Conservation (phyloP, 1,140 invertebrate species). For the Ladona fulva region DNA sequence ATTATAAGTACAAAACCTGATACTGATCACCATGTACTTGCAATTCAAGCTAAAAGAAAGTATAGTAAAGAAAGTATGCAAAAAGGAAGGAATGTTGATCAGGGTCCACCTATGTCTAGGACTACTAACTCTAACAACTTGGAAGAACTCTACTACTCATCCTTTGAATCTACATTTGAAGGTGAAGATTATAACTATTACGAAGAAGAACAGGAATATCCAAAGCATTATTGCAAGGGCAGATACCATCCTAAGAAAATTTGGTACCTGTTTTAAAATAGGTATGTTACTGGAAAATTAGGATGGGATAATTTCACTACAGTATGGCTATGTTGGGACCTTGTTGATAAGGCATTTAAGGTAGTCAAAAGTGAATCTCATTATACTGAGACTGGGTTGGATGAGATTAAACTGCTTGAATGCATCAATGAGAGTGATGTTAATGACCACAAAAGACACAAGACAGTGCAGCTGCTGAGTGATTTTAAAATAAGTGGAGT, state of each 20-base stretch:
- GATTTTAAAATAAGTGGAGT: slow-evolving; percentile 97
- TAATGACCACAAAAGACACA: slow-evolving; percentile 79
- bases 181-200: too few species aligned
- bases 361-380: slow-evolving; percentile 97
- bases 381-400: slow-evolving; percentile 95
- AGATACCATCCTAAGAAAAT: slow-evolving; percentile 97
- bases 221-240: too few species aligned
- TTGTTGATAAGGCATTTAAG: slow-evolving; percentile 85
- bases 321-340: slow-evolving; percentile 96
- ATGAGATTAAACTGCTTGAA: slow-evolving; percentile 96
- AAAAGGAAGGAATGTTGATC: too few species aligned
- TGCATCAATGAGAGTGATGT: slow-evolving; percentile 88
- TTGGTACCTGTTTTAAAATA: slow-evolving; percentile 83
- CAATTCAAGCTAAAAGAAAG: too few species aligned
- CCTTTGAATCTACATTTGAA: too few species aligned
- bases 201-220: too few species aligned
- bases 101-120: too few species aligned
- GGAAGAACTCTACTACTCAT: too few species aligned
- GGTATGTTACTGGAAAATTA: slow-evolving; percentile 91
- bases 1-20: too few species aligned
- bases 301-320: slow-evolving; percentile 99
- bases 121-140: too few species aligned
- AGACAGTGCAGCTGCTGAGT: slow-evolving; percentile 93
- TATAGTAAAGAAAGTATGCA: too few species aligned
- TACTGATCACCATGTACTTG: too few species aligned